Evolutionary conservation across 2,797 vertebrate genomes (phyloP).

Genomic region (Zalophus californianus): DNA sequence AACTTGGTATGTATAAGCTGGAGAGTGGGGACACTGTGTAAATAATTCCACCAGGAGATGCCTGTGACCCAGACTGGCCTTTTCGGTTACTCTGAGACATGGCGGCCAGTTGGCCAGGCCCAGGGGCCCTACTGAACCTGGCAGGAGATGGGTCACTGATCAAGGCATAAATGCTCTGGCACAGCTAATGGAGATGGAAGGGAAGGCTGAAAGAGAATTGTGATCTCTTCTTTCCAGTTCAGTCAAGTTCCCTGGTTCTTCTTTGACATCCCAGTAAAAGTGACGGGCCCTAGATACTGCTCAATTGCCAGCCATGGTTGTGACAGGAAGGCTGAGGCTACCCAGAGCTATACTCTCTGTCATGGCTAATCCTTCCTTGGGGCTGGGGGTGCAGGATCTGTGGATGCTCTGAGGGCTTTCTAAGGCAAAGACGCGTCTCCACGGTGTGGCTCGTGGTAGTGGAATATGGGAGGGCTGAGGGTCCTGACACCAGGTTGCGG

Average conservation of each 20-base stretch:
- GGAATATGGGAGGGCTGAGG: fast-evolving
- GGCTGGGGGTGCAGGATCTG: neutral
- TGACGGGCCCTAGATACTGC: neutral
- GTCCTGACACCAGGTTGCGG: neutral
- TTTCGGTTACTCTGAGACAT: neutral
- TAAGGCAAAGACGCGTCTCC: neutral
- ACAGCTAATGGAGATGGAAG: neutral
- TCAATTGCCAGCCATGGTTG: neutral
- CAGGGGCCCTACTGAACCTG: neutral
- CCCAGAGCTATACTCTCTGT: neutral
- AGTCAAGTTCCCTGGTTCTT: neutral
- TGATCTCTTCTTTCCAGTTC: neutral
- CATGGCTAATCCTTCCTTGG: neutral
- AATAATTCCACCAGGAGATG: neutral
- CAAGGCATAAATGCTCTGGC: neutral
- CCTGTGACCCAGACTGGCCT: neutral
- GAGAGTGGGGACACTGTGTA: neutral
- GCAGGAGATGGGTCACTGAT: neutral
- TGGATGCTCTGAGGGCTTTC: neutral
- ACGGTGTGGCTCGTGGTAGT: neutral
- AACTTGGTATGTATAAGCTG: neutral
- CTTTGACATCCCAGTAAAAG: neutral
- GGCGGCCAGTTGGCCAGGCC: neutral
- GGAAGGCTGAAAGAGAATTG: neutral
- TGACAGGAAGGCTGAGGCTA: neutral